A percentile compares a stretch with the other conserved stretches of the same genome.
Evolutionary conservation across 2,888 invertebrate species (phyloP).

Genomic region (Sinopyrophorus schimmeli): DNA sequence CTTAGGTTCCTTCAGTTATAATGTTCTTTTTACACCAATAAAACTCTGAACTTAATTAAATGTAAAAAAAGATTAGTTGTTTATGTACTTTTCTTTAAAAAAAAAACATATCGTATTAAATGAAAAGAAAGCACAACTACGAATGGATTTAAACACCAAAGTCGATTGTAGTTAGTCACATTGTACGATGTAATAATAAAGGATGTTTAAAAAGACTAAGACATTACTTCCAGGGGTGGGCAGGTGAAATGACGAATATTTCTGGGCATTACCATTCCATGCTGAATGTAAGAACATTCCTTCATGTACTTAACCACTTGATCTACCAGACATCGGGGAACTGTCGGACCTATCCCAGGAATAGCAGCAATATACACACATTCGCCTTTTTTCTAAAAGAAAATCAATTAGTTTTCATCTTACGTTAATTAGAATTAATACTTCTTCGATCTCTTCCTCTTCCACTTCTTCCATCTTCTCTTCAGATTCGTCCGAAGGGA

Average conservation of each 20-base stretch:
- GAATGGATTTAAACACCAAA: slow-evolving; percentile 22
- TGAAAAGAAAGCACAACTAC: slow-evolving; percentile 14
- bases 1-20: too few species aligned
- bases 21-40: too few species aligned
- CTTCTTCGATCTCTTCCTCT: slow-evolving; percentile 29
- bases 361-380: slow-evolving; percentile 54
- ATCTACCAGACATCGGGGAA: slow-evolving; percentile 57
- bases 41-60: too few species aligned
- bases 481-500: slow-evolving; percentile 8
- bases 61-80: too few species aligned
- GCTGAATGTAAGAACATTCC: slow-evolving; percentile 61
- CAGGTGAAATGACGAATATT: slow-evolving; percentile 71
- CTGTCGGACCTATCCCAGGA: slow-evolving; percentile 64
- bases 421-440: slow-evolving; percentile 27
- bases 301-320: slow-evolving; percentile 61
- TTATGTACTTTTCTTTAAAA: too few species aligned
- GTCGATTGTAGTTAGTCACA: slow-evolving; percentile 18
- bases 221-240: slow-evolving; percentile 67
- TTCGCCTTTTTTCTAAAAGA: slow-evolving; percentile 38
- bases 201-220: not conserved
- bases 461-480: slow-evolving; percentile 29
- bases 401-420: not conserved
- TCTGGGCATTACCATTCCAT: slow-evolving; percentile 70
- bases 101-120: too few species aligned
- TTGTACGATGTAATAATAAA: slow-evolving; percentile 21